Percentiles rank a stretch among this genome's conserved stretches.
phyloP scores from a whole-genome alignment of 37 sponge, comb jelly and placozoan genomes.

The Cliona cf. orientalis region DNA sequence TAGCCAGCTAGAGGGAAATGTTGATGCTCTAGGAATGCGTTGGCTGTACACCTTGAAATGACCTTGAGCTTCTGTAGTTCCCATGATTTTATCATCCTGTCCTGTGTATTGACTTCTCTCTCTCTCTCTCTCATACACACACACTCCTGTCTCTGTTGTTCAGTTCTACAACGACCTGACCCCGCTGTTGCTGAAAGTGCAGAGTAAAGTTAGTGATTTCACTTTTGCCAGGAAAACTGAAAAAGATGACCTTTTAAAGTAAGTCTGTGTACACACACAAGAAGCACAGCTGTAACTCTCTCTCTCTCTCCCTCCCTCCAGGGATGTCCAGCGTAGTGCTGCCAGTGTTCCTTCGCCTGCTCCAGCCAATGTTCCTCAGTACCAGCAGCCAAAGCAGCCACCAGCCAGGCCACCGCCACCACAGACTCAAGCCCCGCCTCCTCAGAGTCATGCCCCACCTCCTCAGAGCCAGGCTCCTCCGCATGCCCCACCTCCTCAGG shows the following conservation, averaged over 20 bases:
- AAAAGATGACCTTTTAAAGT: constrained; percentile 93
- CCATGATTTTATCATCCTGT: not conserved
- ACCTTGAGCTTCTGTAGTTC: not conserved
- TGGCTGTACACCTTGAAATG: not conserved
- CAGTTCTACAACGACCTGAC: constrained; percentile 96
- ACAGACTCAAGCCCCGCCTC: constrained; percentile 27
- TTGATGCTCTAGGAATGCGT: too few species aligned
- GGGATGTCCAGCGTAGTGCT: constrained; percentile 73
- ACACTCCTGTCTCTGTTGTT: too few species aligned
- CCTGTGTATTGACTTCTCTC: not conserved
- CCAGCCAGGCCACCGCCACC: constrained; percentile 36
- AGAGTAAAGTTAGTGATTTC: constrained; percentile 90
- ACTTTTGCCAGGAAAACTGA: constrained; percentile 93
- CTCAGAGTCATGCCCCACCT: not conserved
- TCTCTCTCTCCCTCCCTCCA: not conserved
- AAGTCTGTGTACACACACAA: constrained; percentile 4
- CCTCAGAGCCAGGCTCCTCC: not conserved
- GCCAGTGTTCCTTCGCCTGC: constrained; percentile 34
- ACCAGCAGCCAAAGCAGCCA: constrained; percentile 43
- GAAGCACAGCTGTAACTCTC: not conserved
- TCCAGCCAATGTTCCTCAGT: constrained; percentile 34
- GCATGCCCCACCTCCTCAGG: not conserved
- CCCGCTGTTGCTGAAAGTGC: constrained; percentile 82
- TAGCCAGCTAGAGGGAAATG: too few species aligned
- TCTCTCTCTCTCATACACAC: too few species aligned